Percentiles rank a stretch among this genome's conserved stretches.
These are phyloP conservation scores for Lepidocyrtoides sp. DNA, from an alignment of 2,888 invertebrate species.

Conservation along the genomic window DNA sequence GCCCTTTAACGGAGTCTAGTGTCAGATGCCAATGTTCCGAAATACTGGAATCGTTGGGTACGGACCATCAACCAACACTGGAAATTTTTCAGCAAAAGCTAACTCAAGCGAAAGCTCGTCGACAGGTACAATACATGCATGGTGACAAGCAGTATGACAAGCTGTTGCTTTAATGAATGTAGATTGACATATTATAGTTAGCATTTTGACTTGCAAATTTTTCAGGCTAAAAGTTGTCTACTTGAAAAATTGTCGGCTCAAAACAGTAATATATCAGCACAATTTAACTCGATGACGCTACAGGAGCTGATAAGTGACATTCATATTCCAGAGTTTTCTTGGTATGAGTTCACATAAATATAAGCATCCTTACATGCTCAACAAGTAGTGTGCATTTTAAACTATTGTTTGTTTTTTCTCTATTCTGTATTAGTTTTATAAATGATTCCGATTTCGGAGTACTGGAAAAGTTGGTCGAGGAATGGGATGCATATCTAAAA, in stretches of 20 bases:
- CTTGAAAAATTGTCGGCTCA: conserved; percentile 75
- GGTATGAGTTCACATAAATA: conserved; percentile 56
- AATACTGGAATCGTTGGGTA: conserved; percentile 46
- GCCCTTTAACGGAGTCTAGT: conserved; percentile 51
- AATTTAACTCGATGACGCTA: conserved; percentile 78
- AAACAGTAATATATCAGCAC: conserved; percentile 69
- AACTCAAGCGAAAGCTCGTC: conserved; percentile 70
- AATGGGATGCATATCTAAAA: conserved; percentile 73
- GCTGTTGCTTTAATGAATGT: background rate
- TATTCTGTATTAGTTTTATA: conserved; percentile 69
- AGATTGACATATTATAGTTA: background rate
- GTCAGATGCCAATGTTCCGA: conserved; percentile 70
- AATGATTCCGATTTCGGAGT: conserved; percentile 80
- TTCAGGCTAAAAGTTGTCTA: conserved; percentile 78
- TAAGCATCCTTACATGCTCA: no score
- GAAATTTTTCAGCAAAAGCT: conserved; percentile 61
- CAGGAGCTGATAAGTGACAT: conserved; percentile 72
- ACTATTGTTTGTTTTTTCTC: background rate
- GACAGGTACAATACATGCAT: conserved; percentile 68
- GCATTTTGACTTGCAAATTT: background rate
- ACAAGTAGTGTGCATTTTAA: no score
- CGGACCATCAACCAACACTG: conserved; percentile 51
- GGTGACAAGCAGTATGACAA: background rate
- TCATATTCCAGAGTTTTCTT: conserved; percentile 82
- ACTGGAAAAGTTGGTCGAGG: conserved; percentile 74